Conservation (phyloP, 1,140 invertebrate genomes). For the Gerris buenoi region DNA sequence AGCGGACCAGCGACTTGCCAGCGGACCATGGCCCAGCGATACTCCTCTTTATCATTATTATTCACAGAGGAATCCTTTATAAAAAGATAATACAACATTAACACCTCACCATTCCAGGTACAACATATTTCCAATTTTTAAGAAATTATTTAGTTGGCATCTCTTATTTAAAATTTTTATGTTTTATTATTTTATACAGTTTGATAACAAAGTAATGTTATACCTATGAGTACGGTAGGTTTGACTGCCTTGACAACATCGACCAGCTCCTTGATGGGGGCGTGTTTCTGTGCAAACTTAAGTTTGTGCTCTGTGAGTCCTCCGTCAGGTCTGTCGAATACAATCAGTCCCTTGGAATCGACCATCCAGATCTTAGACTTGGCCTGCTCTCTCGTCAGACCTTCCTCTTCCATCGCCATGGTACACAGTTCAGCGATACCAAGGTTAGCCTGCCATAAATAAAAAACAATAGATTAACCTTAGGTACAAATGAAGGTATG, state of each 20-base stretch:
- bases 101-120: no score
- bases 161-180: no score
- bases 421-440: conserved; percentile 77
- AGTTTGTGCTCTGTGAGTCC: conserved; percentile 58
- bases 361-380: conserved; percentile 52
- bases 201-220: no score
- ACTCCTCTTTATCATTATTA: no score
- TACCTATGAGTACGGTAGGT: conserved; percentile 74
- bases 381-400: conserved; percentile 53
- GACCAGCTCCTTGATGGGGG: conserved; percentile 49
- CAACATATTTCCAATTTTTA: no score
- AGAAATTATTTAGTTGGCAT: no score
- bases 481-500: no score
- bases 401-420: conserved; percentile 74
- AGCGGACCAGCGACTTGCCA: no score
- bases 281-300: conserved; percentile 54
- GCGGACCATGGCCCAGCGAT: no score
- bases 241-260: conserved; percentile 63
- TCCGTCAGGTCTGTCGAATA: conserved; percentile 57
- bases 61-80: no score
- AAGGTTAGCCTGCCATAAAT: conserved; percentile 48
- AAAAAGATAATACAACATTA: no score
- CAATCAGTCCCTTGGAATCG: conserved; percentile 59
- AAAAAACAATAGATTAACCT: background rate
- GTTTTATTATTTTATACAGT: no score